phyloP scores from a whole-genome alignment of 2,888 invertebrate genomes.

The Callinectes sapidus region DNA sequence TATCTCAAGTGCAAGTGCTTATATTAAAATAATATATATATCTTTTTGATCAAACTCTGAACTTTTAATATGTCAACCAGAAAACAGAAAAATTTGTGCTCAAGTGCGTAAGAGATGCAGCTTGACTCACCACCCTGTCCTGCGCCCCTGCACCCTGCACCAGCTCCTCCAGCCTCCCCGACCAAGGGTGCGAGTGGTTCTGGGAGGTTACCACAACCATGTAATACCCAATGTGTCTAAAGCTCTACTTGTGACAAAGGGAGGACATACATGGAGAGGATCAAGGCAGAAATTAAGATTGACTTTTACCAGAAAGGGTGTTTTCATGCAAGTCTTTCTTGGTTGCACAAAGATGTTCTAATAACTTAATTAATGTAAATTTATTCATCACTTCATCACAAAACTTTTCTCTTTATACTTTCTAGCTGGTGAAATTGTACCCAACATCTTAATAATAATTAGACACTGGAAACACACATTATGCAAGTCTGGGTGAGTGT shows the following conservation, averaged over 20 bases:
- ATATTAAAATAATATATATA: not conserved
- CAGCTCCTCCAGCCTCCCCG: conserved; percentile 53
- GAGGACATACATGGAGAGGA: conserved; percentile 3
- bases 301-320: not conserved
- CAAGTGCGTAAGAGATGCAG: not conserved
- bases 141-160: conserved; percentile 41
- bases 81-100: not conserved
- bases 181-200: conserved; percentile 36
- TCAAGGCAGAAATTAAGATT: not conserved
- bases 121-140: conserved; percentile 58
- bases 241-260: not conserved
- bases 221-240: conserved; percentile 37
- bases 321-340: conserved; percentile 19
- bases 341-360: not conserved
- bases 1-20: conserved; percentile 28
- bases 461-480: not conserved
- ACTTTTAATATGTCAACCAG: not conserved
- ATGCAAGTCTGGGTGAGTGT: not conserved
- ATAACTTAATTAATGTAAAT: not conserved
- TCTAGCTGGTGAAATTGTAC: not conserved
- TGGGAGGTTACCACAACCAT: conserved; percentile 48
- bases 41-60: not conserved
- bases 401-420: not conserved
- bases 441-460: not conserved
- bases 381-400: not conserved